Base-by-base conservation (phyloP, 1,140 invertebrate species). In the Capitella teleta region DNA sequence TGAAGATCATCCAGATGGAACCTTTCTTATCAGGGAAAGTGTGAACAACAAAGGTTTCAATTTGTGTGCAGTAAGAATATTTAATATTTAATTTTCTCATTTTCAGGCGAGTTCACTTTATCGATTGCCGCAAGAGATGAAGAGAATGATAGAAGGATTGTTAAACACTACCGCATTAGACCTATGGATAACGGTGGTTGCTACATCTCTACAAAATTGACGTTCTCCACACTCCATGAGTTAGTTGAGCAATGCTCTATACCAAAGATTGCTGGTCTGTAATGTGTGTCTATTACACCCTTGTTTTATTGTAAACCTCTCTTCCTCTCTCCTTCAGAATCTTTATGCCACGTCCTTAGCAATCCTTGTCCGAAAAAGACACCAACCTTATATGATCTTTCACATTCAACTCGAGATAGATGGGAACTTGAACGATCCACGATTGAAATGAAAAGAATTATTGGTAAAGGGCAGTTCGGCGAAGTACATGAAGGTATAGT, bases 391-490 rank as follows among this genome's bases (percentile, higher is more conserved):
- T 86, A 88, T 69, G 95, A 93, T n/a, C 77, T 98, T 53, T 97
- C 93, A 44, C 58, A 97, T 73, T 86, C 91, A 67, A 96, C 91
- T 12, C 79, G 87, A 56, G 95, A 98, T 73, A 90, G 97, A 74
- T 98, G 94, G 94, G 95, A 98, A 74, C 97, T 98, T 59, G 91
- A 96, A 67, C 78, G 93, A 57, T 83, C 82, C 8, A 93, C 91
- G 2, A 74, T 98, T 43, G 93, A 94, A 72, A 92, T 98, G 68
- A 82, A 94, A 0, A 76, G 88, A 18, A 95, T 96, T 78, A 78
- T 98, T 28, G 95, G 95, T 14, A 89, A 94, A 61, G 95, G 95
- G 1, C 93, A 98, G 63, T 98, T 98, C 73, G 94, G 95, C 38
- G 93, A 98, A 73, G 94, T 98, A 12, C 98, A 92, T 92, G 92